Evolutionary conservation across 2,888 invertebrate genomes (phyloP).

Genomic region (Chalcosyrphus nemorum): DNA sequence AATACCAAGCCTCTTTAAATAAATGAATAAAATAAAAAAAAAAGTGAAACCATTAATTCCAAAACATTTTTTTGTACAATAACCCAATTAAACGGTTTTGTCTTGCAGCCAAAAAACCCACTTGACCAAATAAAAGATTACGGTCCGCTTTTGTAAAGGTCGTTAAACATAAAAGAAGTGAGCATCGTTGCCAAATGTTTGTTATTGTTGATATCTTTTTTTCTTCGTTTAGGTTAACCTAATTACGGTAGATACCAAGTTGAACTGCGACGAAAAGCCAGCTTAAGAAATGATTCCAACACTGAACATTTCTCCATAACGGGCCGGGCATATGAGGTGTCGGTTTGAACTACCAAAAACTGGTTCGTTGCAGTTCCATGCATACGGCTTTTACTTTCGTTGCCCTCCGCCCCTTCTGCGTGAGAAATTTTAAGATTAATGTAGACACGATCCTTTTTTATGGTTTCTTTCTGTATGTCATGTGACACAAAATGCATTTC

Average conservation of each 20-base stretch:
- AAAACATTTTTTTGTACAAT: neutral
- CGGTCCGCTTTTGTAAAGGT: constrained; percentile 1
- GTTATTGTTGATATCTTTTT: constrained; percentile 4
- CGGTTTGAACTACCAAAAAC: constrained; percentile 50
- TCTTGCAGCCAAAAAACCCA: neutral
- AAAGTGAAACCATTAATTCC: neutral
- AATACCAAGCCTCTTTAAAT: neutral
- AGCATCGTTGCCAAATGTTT: constrained; percentile 7
- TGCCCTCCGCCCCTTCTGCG: neutral
- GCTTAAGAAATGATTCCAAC: constrained; percentile 10
- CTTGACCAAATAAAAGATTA: neutral
- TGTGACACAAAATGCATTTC: neutral
- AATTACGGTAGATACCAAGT: neutral
- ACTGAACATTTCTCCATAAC: constrained; percentile 52
- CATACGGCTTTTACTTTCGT: neutral
- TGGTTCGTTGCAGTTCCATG: constrained; percentile 38
- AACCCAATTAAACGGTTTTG: neutral
- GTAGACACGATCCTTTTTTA: neutral
- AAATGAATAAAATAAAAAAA: neutral
- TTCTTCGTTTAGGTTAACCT: neutral
- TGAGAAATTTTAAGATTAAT: constrained; percentile 55
- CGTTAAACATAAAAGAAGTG: neutral
- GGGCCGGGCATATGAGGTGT: neutral
- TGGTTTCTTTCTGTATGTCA: neutral
- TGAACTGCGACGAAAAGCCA: neutral